phyloP scores from a whole-genome alignment of 2,888 invertebrate species.

The Phymatocera aterrima region DNA sequence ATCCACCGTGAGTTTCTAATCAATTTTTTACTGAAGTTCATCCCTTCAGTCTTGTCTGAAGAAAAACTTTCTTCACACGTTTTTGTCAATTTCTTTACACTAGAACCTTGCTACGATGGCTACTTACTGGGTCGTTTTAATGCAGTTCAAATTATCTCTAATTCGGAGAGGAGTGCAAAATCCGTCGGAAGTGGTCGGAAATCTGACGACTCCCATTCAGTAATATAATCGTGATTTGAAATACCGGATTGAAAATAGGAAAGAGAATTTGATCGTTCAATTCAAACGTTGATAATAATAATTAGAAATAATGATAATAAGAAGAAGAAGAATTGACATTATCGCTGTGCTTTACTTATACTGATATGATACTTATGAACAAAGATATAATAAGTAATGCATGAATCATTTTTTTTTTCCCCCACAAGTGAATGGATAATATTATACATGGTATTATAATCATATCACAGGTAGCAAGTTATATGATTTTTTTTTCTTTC shows the following conservation, averaged over 20 bases:
- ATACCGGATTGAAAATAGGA: neutral
- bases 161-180: conserved; percentile 67
- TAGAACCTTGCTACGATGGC: conserved; percentile 85
- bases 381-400: neutral
- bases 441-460: conserved; percentile 3
- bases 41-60: neutral
- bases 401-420: neutral
- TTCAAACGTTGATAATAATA: no score
- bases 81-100: conserved; percentile 60
- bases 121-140: conserved; percentile 83
- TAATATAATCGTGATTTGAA: neutral
- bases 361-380: conserved; percentile 11
- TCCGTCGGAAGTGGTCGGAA: neutral
- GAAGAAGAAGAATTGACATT: conserved; percentile 5
- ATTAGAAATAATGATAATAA: neutral
- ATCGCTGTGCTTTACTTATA: conserved; percentile 41
- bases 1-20: conserved; percentile 78
- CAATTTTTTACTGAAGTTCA: conserved; percentile 5
- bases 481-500: conserved; percentile 20
- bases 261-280: no score
- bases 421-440: conserved; percentile 33
- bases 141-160: conserved; percentile 84
- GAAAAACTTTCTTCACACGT: neutral
- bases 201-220: neutral
- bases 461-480: conserved; percentile 41